These are phyloP conservation scores for Blastobasis lacticolella DNA, from an alignment of 2,888 invertebrate genomes.

Conservation along the genomic window DNA sequence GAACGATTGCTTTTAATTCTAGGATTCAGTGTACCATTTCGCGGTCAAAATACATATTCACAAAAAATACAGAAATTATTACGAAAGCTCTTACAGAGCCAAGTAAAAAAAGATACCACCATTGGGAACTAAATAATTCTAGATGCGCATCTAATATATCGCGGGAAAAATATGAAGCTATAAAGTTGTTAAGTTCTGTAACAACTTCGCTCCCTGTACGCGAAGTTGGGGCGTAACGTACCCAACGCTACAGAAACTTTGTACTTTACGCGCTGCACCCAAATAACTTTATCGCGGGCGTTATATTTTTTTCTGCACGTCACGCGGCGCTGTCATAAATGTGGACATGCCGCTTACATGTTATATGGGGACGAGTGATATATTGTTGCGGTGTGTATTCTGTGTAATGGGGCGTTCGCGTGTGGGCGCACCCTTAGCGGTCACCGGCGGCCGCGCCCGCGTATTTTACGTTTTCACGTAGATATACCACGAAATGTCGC, in stretches of 20 bases:
- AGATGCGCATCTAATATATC: too few relatives aligned
- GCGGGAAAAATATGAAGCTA: too few relatives aligned
- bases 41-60: too few relatives aligned
- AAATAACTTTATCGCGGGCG: slow-evolving; percentile 40
- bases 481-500: too few relatives aligned
- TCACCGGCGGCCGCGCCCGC: too few relatives aligned
- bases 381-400: slow-evolving; percentile 35
- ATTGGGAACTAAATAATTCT: too few relatives aligned
- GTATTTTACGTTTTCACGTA: too few relatives aligned
- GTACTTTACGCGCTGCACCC: slow-evolving; percentile 26
- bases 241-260: slow-evolving; percentile 24
- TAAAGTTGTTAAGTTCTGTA: not conserved
- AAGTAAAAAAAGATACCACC: too few relatives aligned
- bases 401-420: slow-evolving; percentile 56
- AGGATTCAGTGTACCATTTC: too few relatives aligned
- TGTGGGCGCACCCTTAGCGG: slow-evolving; percentile 44
- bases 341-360: slow-evolving; percentile 56
- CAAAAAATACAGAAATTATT: too few relatives aligned
- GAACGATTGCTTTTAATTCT: too few relatives aligned
- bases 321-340: slow-evolving; percentile 50
- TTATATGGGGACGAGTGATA: slow-evolving; percentile 56
- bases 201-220: not conserved
- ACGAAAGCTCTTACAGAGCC: too few relatives aligned
- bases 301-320: slow-evolving; percentile 37
- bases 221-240: slow-evolving; percentile 13